These are phyloP conservation scores for Apamea monoglypha DNA, from an alignment of 2,888 invertebrate genomes.

Conservation along the genomic window DNA sequence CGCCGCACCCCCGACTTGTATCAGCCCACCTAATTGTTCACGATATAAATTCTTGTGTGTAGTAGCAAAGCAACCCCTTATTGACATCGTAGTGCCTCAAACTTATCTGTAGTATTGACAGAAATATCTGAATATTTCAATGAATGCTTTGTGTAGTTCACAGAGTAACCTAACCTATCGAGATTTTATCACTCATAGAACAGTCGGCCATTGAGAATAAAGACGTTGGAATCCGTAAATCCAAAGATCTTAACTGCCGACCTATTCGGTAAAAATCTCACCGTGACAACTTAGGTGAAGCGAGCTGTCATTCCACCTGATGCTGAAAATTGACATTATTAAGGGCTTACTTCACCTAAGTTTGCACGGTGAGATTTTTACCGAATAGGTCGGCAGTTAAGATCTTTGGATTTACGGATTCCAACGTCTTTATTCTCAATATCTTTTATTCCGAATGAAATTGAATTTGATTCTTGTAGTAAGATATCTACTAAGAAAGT, in stretches of 20 bases:
- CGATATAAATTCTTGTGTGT: neutral
- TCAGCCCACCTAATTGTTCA: neutral
- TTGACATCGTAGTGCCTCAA: neutral
- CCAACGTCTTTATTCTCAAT: neutral
- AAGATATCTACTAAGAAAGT: neutral
- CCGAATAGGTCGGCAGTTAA: neutral
- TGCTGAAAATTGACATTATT: too few species aligned
- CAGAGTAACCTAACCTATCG: neutral
- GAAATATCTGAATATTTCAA: neutral
- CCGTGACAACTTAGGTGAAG: too few species aligned
- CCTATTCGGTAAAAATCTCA: too few species aligned
- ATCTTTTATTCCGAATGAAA: neutral
- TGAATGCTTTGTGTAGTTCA: neutral
- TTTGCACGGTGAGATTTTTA: neutral
- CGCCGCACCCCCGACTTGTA: too few species aligned
- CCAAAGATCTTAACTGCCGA: too few species aligned
- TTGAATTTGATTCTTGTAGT: neutral
- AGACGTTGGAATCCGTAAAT: too few species aligned
- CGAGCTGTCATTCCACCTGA: too few species aligned
- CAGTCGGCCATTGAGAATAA: too few species aligned
- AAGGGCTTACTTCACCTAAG: too few species aligned
- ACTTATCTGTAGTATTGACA: neutral
- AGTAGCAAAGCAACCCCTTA: neutral
- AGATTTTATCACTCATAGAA: neutral
- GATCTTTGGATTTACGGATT: neutral